A percentile compares a stretch with the other conserved stretches of the same genome.
These are phyloP conservation scores for Eupithecia inturbata DNA, from an alignment of 2,888 invertebrate species.

Conservation along the genomic window DNA sequence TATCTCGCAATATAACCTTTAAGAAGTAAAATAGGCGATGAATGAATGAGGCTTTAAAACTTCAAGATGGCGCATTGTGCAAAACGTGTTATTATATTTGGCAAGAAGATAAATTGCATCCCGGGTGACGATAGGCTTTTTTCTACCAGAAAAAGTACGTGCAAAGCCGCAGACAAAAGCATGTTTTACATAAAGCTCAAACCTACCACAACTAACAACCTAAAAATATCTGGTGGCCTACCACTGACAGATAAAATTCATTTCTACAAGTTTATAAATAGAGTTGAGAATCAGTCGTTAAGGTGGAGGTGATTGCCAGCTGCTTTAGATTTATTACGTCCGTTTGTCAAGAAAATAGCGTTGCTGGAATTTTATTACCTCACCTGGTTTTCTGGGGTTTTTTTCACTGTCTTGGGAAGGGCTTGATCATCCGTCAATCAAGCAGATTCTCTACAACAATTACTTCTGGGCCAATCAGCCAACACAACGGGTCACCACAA, in stretches of 20 bases:
- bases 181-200: not conserved
- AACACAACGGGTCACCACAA: no score
- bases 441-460: not conserved
- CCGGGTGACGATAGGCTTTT: not conserved
- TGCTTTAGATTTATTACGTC: not conserved
- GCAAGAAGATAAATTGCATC: no score
- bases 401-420: not conserved
- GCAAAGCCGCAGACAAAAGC: not conserved
- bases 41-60: no score
- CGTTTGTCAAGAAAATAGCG: conserved; percentile 2
- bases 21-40: no score
- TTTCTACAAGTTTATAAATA: not conserved
- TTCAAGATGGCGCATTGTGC: no score
- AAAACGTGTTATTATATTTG: no score
- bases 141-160: not conserved
- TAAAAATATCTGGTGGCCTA: not conserved
- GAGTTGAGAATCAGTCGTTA: not conserved
- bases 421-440: not conserved
- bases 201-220: not conserved
- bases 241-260: not conserved
- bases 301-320: not conserved
- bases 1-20: no score
- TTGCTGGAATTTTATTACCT: not conserved
- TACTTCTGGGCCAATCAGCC: no score
- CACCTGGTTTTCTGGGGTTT: not conserved